These are phyloP conservation scores for Pogonocichla stellata DNA, from an alignment of 2,113 vertebrate species.

Conservation along the genomic window DNA sequence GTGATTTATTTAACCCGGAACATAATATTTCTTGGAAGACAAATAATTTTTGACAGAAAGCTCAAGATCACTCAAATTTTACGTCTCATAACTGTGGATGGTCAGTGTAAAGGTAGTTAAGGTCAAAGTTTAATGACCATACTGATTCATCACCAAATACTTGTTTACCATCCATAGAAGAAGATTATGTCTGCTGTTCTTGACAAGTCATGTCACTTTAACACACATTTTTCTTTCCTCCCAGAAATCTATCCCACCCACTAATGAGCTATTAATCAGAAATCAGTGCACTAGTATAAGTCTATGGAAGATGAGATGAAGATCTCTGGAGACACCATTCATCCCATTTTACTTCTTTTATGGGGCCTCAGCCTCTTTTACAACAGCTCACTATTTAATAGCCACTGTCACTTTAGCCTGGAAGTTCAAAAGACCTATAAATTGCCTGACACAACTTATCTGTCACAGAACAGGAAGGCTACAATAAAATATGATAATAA, in stretches of 20 bases:
- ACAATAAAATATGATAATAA: conserved; percentile 44
- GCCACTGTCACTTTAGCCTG: conserved; percentile 31
- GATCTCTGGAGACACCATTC: conserved; percentile 35
- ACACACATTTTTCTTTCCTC: background rate
- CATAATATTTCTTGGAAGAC: background rate
- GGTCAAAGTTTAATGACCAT: background rate
- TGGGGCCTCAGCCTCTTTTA: conserved; percentile 18
- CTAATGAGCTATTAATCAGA: conserved; percentile 38
- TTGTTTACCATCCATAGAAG: background rate
- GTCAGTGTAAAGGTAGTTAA: background rate
- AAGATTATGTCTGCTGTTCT: background rate
- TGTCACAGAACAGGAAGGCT: conserved; percentile 2
- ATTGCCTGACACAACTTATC: conserved; percentile 27
- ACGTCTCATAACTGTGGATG: background rate
- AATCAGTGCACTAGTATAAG: background rate
- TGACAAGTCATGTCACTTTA: background rate
- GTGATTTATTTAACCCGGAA: background rate
- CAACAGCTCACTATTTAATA: conserved; percentile 32
- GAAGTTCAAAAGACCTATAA: conserved; percentile 53
- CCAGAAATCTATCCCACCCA: background rate
- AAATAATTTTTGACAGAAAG: background rate
- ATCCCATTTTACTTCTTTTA: conserved; percentile 42
- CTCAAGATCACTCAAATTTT: background rate
- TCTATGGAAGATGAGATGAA: conserved; percentile 3
- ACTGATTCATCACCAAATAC: background rate